Evolutionary conservation across 1,140 invertebrate genomes (phyloP).

Genomic region (Ostrea edulis): DNA sequence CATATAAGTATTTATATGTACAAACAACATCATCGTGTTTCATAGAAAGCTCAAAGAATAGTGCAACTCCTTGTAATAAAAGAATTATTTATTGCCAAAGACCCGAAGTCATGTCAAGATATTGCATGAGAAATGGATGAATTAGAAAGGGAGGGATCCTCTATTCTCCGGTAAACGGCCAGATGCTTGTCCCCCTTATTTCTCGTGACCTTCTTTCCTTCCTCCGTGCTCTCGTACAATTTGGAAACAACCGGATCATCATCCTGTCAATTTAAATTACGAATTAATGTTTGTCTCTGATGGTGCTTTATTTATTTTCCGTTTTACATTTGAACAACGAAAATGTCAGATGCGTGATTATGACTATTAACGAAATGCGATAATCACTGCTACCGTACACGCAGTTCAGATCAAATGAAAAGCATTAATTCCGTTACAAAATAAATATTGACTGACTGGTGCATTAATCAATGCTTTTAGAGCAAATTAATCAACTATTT

Average conservation of each 20-base stretch:
- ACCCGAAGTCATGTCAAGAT: neutral
- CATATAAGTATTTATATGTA: too few relatives aligned
- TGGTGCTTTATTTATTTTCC: neutral
- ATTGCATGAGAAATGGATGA: neutral
- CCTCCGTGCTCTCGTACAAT: conserved; percentile 95
- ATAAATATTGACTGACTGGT: too few relatives aligned
- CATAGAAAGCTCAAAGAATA: too few relatives aligned
- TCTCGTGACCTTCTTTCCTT: conserved; percentile 98
- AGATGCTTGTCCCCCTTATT: conserved; percentile 96
- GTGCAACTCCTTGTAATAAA: too few relatives aligned
- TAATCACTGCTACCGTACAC: too few relatives aligned
- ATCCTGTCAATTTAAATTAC: conserved; percentile 81
- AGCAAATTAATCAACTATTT: neutral
- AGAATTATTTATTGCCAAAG: too few relatives aligned
- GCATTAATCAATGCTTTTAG: too few relatives aligned
- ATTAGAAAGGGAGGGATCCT: conserved; percentile 77
- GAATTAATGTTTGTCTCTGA: neutral
- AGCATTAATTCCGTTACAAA: too few relatives aligned
- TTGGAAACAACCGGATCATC: conserved; percentile 92
- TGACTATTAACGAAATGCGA: too few relatives aligned
- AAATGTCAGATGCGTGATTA: neutral
- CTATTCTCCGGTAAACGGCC: conserved; percentile 88
- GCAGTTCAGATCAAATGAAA: too few relatives aligned
- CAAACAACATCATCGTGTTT: too few relatives aligned
- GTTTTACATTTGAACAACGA: neutral